These are phyloP conservation scores for Geodia barretti DNA, from an alignment of 37 sponge, comb jelly and placozoan genomes.

Conservation along the genomic window DNA sequence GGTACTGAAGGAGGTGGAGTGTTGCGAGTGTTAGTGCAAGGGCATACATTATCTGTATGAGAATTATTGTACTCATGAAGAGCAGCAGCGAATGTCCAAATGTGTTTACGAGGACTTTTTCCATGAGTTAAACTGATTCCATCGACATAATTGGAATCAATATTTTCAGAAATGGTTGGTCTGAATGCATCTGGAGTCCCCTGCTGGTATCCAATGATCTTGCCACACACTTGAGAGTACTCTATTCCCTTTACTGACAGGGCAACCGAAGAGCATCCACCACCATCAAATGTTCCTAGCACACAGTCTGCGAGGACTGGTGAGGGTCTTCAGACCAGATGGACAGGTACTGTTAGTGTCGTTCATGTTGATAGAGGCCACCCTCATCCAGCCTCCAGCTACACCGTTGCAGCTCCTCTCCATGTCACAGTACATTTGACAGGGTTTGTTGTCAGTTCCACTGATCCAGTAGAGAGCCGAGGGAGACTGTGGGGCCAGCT, in stretches of 20 bases:
- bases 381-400: too few relatives aligned
- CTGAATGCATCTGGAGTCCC: constrained; percentile 21
- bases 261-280: constrained; percentile 16
- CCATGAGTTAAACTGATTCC: constrained; percentile 45
- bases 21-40: constrained; percentile 14
- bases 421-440: too few relatives aligned
- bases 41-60: neutral
- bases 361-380: too few relatives aligned
- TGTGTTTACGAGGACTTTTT: constrained; percentile 26
- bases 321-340: neutral
- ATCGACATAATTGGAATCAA: constrained; percentile 26
- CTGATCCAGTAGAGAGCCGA: too few relatives aligned
- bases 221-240: constrained; percentile 37
- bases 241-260: neutral
- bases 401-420: too few relatives aligned
- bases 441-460: too few relatives aligned
- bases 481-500: too few relatives aligned
- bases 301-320: constrained; percentile 2
- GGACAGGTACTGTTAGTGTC: too few relatives aligned
- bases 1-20: neutral
- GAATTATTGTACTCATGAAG: neutral
- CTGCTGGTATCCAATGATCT: constrained; percentile 25
- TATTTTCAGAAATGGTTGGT: neutral
- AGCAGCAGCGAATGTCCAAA: constrained; percentile 46
- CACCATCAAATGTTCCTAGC: constrained; percentile 12